phyloP scores from a whole-genome alignment of 2,113 vertebrate species.

The Sander vitreus region DNA sequence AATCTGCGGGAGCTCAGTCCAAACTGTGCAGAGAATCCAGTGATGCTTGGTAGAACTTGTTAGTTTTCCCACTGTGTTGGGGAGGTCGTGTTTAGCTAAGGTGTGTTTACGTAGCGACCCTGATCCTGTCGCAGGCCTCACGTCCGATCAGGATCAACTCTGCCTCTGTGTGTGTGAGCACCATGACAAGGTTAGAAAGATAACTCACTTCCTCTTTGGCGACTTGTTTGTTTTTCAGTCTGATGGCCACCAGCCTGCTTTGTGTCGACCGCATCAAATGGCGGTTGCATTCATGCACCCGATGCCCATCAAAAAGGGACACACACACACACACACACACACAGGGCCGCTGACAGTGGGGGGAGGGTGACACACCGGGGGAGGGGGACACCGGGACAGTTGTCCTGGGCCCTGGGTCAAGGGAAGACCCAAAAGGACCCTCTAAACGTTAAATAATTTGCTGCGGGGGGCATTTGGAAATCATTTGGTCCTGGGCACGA shows the following conservation, averaged over 20 bases:
- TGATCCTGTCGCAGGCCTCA: conserved; percentile 69
- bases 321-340: background rate
- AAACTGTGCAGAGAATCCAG: conserved; percentile 33
- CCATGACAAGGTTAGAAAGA: conserved; percentile 73
- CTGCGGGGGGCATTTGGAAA: too few relatives aligned
- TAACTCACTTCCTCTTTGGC: conserved; percentile 78
- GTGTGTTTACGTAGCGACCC: conserved; percentile 68
- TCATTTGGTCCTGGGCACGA: too few relatives aligned
- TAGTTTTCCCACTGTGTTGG: conserved; percentile 70
- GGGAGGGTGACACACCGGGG: too few relatives aligned
- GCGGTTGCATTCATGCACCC: conserved; percentile 40
- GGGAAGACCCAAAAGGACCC: too few relatives aligned
- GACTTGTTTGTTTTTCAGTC: conserved; percentile 82
- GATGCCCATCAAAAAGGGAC: background rate
- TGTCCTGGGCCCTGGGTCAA: too few relatives aligned
- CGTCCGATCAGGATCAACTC: conserved; percentile 78
- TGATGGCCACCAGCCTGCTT: conserved; percentile 72
- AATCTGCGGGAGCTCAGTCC: conserved; percentile 23
- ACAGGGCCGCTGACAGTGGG: too few relatives aligned
- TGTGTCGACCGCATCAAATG: conserved; percentile 62
- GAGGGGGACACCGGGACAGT: too few relatives aligned
- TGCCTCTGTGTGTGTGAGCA: conserved; percentile 45
- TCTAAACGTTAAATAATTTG: too few relatives aligned
- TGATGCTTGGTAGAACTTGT: conserved; percentile 22
- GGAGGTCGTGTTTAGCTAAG: conserved; percentile 72